Base-by-base conservation (phyloP, 2,888 invertebrate species). In the Stramonita haemastoma region DNA sequence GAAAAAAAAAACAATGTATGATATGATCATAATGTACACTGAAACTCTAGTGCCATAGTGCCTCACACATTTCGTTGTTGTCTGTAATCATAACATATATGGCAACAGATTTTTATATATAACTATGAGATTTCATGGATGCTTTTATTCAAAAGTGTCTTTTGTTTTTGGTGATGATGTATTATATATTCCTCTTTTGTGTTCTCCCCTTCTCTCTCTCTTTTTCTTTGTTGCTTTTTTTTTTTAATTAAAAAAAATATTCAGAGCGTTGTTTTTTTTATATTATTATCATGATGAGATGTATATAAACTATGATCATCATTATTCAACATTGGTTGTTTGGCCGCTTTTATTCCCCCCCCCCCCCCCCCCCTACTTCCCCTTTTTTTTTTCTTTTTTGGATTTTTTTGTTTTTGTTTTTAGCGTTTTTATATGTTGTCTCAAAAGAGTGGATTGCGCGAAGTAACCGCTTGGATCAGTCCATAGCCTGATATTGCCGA, bases 41-140 rank as follows among this genome's bases (percentile, higher is more conserved):
- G 70, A 70, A 70, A 34, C 77, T 85, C 85, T 89, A 89, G 89
- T 89, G 89, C 89, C 89, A 89, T 89, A 89, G 89, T 89, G 89
- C 89, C 89, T 89, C 66, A 85, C 77, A 77, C 70, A 32, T 89
- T 89, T 89, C 83, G 70, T 89, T 89, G 34, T 84, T 85, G 84
- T 84, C 70, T 85, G 70, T 85, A 89, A 89, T 77, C 29, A 88
- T 66, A 60, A 26, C 11, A 60, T 60, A 56, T 73, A 89, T 46
- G 83, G 89, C 85, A 85, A 89, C 84, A 89, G 36, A 85, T 46
- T 89, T 89, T 89, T 89, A 85, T 88, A 87, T 19, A 22, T 88
- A 46, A 46, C 8, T 2, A 83, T 87, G 79, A 89, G 89, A 89
- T 89, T 89, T 89, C 85, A 77, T 56, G 81, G 22, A 46, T 83